Conservation (phyloP, 2,113 vertebrate genomes). For the Ibidorhyncha struthersii region DNA sequence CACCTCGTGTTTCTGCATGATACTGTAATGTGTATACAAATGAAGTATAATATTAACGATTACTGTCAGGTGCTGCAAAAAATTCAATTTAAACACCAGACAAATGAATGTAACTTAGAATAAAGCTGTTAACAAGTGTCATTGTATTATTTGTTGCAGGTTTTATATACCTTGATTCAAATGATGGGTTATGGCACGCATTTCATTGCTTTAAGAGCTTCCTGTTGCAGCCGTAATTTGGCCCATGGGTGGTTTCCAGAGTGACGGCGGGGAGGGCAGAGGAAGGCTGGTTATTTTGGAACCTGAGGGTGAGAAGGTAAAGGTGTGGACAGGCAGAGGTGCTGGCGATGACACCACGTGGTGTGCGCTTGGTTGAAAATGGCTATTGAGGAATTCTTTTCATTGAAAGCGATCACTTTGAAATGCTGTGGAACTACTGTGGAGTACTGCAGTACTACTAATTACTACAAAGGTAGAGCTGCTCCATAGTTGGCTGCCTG, state of each 20-base stretch:
- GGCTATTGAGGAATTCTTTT: neutral
- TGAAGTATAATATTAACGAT: neutral
- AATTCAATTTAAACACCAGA: neutral
- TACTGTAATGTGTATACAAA: neutral
- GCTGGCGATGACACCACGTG: fast-evolving
- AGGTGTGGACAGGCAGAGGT: neutral
- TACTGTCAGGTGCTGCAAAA: neutral
- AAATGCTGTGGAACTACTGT: neutral
- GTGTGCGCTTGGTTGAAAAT: neutral
- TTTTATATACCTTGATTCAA: neutral
- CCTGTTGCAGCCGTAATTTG: neutral
- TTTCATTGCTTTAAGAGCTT: neutral
- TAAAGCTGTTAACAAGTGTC: neutral
- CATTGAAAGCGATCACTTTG: neutral
- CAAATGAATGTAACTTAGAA: neutral
- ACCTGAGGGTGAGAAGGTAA: neutral
- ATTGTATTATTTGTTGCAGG: neutral
- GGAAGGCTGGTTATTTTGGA: neutral
- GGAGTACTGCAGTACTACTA: neutral
- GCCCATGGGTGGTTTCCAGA: neutral
- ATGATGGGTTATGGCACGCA: neutral
- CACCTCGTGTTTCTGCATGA: neutral
- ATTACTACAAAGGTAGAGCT: neutral
- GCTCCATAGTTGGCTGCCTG: neutral
- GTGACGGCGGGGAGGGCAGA: neutral